Evolutionary conservation across 2,888 invertebrate genomes (phyloP), one percentile per base, ranked within the genome.

Genomic region (Euplexia lucipara): DNA sequence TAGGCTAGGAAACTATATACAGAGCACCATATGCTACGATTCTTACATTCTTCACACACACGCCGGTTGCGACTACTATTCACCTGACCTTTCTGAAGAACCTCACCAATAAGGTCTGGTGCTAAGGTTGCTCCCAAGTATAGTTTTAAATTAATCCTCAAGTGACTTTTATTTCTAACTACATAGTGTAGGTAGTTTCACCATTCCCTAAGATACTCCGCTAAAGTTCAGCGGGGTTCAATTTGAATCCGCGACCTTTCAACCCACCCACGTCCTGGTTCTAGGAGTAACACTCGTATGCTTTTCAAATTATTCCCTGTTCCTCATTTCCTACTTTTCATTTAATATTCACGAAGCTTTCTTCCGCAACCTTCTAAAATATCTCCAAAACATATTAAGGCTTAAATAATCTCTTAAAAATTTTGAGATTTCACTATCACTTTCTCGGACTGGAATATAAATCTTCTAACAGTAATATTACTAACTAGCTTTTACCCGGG

Each of bases 171-270:
- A 39, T n/a, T 30, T 60, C 18, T 20, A 57, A 32, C 30, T 32
- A 14, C 10, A 16, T 45, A 62, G 2, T 26, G 16, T n/a, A n/a
- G n/a, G 9, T 14, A 9, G n/a, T 37, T 22, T n/a, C 34, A 35
- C 0, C 3, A 14, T 12, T 3, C 16, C 14, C n/a, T n/a, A n/a
- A 16, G 14, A 37, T 22, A 12, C 10, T 6, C 35, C 34, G 10
- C 5, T 10, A 42, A 49, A 66, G 42, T 54, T 66, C 41, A 32
- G 16, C 7, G 65, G 20, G 14, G 4, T 65, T 41, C 48, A 32
- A 48, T 65, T 66, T 37, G 8, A 49, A 44, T 49, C 56, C 42
- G 32, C 56, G 32, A 65, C 47, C 65, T 54, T 64, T 65, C 5
- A 14, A 20, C 18, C 30, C 37, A 42, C 48, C 9, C 9, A 54